phyloP scores from a whole-genome alignment of 2,797 vertebrate genomes.

The Cebuella pygmaea region DNA sequence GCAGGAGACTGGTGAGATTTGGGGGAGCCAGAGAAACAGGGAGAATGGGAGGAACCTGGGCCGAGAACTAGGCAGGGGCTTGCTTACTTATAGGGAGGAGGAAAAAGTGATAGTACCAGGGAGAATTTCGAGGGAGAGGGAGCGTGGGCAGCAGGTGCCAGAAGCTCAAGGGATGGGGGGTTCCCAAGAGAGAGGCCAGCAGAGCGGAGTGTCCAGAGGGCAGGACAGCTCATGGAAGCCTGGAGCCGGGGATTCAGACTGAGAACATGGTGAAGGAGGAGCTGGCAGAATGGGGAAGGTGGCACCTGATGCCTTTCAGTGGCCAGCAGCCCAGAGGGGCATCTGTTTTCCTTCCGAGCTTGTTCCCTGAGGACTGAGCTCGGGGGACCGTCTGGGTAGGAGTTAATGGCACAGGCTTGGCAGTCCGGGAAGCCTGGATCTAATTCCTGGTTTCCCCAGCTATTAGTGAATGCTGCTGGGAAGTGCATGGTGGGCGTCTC shows the following conservation, averaged over 20 bases:
- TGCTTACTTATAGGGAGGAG: background rate
- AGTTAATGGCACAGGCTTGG: too few relatives aligned
- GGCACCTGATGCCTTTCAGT: too few relatives aligned
- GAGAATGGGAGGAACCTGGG: background rate
- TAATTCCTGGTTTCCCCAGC: background rate
- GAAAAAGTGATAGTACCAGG: background rate
- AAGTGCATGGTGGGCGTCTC: background rate
- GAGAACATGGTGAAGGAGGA: background rate
- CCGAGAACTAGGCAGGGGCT: background rate
- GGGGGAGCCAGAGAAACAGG: rapidly evolving
- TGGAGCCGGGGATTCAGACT: background rate
- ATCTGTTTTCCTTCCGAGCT: too few relatives aligned
- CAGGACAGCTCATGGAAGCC: background rate
- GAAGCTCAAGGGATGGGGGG: background rate
- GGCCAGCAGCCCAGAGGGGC: too few relatives aligned
- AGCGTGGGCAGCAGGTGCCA: background rate
- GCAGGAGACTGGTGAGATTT: too few relatives aligned
- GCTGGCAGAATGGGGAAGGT: too few relatives aligned
- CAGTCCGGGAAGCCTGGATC: background rate
- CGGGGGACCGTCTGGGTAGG: background rate
- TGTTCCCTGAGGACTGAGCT: too few relatives aligned
- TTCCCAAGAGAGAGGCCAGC: background rate
- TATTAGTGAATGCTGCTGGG: background rate
- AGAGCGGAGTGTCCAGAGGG: background rate
- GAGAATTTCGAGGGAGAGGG: background rate